Conservation (phyloP, 2,797 vertebrate species). For the Leptodactylus fallax region DNA sequence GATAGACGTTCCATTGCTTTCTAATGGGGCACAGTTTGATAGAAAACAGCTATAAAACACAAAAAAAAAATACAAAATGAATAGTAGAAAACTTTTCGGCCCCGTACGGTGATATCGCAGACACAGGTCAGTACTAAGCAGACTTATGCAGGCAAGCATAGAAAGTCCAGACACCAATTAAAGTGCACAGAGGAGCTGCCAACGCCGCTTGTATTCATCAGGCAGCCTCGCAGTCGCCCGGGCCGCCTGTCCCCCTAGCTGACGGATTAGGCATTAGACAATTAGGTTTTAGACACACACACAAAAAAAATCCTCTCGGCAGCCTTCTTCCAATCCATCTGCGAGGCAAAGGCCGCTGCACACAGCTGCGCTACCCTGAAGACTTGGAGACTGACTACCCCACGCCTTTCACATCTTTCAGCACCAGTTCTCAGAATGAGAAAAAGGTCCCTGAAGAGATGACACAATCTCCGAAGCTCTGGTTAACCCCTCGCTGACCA, state of each 20-base stretch:
- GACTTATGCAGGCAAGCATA: constrained; percentile 29
- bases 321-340: constrained; percentile 72
- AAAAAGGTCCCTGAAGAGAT: constrained; percentile 75
- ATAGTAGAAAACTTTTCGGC: not conserved
- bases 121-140: not conserved
- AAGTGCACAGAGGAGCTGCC: constrained; percentile 66
- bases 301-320: constrained; percentile 61
- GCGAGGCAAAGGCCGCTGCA: constrained; percentile 67
- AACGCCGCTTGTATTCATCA: constrained; percentile 72
- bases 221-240: constrained; percentile 72
- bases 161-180: constrained; percentile 73
- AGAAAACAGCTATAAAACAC: not conserved
- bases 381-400: constrained; percentile 59
- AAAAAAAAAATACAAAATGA: not conserved
- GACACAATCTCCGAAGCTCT: constrained; percentile 73
- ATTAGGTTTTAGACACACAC: constrained; percentile 75
- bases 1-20: too few species aligned
- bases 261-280: constrained; percentile 82
- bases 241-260: constrained; percentile 77
- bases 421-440: constrained; percentile 69
- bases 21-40: too few species aligned
- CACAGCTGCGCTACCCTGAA: constrained; percentile 71
- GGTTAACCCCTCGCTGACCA: constrained; percentile 68
- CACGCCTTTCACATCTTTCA: constrained; percentile 69
- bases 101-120: not conserved